Conservation (phyloP, 2,888 invertebrate species). For the Leptopilina drosophilae region DNA sequence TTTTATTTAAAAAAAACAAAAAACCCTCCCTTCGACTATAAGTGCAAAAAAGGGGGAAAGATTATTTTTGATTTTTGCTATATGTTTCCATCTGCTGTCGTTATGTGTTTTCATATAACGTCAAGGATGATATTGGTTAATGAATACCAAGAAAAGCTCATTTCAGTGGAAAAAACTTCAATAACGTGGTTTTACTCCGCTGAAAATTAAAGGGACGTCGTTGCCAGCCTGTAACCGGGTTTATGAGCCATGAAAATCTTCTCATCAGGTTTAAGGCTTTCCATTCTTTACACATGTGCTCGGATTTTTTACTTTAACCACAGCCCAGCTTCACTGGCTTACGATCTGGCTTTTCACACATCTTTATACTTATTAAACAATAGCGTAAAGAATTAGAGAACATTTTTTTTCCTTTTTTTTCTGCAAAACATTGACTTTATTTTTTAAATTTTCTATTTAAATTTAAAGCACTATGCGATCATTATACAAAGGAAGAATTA, state of each 20-base stretch:
- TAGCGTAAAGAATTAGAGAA: background rate
- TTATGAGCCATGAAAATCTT: slow-evolving; percentile 34
- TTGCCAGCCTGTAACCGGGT: slow-evolving; percentile 6
- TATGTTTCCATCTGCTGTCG: background rate
- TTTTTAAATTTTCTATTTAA: too few relatives aligned
- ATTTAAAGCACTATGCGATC: too few relatives aligned
- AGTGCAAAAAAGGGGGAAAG: background rate
- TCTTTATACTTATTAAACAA: background rate
- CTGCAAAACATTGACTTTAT: background rate
- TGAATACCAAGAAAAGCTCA: slow-evolving; percentile 34
- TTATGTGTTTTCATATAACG: background rate
- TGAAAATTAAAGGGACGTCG: slow-evolving; percentile 24
- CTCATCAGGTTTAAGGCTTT: slow-evolving; percentile 28
- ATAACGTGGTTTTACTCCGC: slow-evolving; percentile 7
- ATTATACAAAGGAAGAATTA: too few relatives aligned
- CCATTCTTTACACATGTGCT: slow-evolving; percentile 3
- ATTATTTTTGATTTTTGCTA: slow-evolving; percentile 6
- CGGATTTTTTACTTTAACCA: slow-evolving; percentile 8
- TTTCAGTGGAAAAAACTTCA: slow-evolving; percentile 19
- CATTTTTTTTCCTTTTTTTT: background rate
- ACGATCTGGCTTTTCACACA: background rate
- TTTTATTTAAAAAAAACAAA: too few relatives aligned
- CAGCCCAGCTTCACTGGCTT: background rate
- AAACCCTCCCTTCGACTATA: too few relatives aligned
- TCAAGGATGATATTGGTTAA: background rate